Percentiles rank a stretch among this genome's conserved stretches.
Conservation (phyloP, 1,140 invertebrate genomes). For the Cydia amplana region DNA sequence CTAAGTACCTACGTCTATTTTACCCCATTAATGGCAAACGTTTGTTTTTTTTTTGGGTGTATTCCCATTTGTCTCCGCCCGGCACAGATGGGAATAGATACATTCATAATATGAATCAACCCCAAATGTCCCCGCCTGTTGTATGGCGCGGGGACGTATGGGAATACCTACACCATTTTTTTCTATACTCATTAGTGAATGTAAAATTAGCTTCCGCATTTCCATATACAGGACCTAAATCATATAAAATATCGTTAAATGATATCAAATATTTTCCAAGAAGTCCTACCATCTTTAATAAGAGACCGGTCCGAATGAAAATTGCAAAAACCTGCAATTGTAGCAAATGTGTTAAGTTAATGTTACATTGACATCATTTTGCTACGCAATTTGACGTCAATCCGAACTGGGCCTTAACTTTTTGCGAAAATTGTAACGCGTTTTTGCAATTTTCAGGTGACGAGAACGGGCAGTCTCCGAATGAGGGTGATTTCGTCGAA, state of each 20-base stretch:
- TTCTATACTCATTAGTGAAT: not conserved
- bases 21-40: no score
- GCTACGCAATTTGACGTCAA: slow-evolving; percentile 16
- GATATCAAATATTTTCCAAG: no score
- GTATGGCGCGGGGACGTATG: not conserved
- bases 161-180: not conserved
- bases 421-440: slow-evolving; percentile 10
- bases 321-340: slow-evolving; percentile 30
- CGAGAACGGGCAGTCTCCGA: not conserved
- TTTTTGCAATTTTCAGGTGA: slow-evolving; percentile 29
- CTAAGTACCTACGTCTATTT: no score
- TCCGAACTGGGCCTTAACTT: slow-evolving; percentile 14
- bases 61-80: no score
- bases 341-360: slow-evolving; percentile 28
- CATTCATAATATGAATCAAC: no score
- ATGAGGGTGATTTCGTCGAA: no score
- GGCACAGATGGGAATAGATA: no score
- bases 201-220: slow-evolving; percentile 31
- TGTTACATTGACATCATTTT: slow-evolving; percentile 31
- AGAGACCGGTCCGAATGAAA: slow-evolving; percentile 1
- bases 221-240: not conserved
- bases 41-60: no score
- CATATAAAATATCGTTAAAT: not conserved
- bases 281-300: not conserved
- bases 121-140: no score